A percentile compares a stretch with the other conserved stretches of the same genome.
Conservation (phyloP, 1,140 invertebrate genomes). For the Eumaeus atala region DNA sequence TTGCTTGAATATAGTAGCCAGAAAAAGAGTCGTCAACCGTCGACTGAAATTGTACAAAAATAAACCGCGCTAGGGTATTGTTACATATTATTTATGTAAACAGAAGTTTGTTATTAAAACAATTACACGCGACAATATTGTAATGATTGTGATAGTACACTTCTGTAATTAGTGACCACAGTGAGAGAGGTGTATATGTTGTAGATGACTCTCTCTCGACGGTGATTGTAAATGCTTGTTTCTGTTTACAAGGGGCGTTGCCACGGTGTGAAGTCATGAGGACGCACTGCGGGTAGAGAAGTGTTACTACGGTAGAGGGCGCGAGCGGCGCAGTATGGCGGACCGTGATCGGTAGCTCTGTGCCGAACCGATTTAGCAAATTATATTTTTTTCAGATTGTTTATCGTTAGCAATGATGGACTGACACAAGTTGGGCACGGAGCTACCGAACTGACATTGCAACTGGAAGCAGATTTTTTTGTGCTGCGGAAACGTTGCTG, state of each 20-base stretch:
- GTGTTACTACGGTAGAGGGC: slow-evolving; percentile 7
- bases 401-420: slow-evolving; percentile 51
- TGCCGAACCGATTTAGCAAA: slow-evolving; percentile 45
- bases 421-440: slow-evolving; percentile 42
- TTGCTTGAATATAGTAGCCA: background rate
- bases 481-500: slow-evolving; percentile 56
- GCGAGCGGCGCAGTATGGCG: slow-evolving; percentile 26
- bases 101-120: no score
- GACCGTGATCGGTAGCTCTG: slow-evolving; percentile 36
- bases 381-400: slow-evolving; percentile 59
- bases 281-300: background rate
- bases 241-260: no score
- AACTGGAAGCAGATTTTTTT: slow-evolving; percentile 62
- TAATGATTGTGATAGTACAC: no score
- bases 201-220: no score
- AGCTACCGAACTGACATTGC: slow-evolving; percentile 40
- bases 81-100: no score
- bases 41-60: no score
- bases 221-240: no score
- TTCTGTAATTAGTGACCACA: no score
- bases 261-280: no score
- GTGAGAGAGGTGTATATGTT: no score
- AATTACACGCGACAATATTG: no score
- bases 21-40: background rate
- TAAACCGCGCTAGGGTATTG: no score